Base-by-base conservation (phyloP, 2,113 vertebrate genomes). In the Charina bottae region DNA sequence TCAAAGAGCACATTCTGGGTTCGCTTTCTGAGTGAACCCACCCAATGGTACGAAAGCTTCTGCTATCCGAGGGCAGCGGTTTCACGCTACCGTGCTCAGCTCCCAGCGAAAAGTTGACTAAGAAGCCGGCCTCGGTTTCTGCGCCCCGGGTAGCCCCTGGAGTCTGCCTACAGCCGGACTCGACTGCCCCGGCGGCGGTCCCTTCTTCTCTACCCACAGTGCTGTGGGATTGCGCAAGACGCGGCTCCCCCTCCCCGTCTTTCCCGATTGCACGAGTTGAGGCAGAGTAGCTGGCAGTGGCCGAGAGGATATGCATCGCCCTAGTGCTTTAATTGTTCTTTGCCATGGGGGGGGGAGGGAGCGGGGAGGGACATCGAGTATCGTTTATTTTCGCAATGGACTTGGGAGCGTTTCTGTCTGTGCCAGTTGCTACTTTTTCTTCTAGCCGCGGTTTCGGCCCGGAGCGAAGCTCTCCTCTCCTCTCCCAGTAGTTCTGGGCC, bases 401-500 rank as follows among this genome's bases (percentile, higher is more conserved):
- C 7, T 42, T 21, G 33, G 17, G 15, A 3, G 33, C 17, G 15
- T 78, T n/a, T 59, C 24, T 26, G 49, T 46, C 33, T 3, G 11
- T 59, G 23, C 55, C 11, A 64, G 59, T 26, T 24, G n/a, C 24
- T 33, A 8, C 62, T 24, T 26, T 33, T 60, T 23, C 9, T 85
- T 60, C 49, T 53, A 62, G 60, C 60, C 46, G 58, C 23, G 49
- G 3, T 28, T 68, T 9, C 11, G 2, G n/a, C 19, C 9, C 2
- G 5, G 17, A 12, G 12, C 10, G 21, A 24, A 60, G 42, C 42
- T 9, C 54, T 9, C 49, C 7, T 4, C 24, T 28, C 21, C 6
- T 5, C 11, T 17, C n/a, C n/a, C 23, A 6, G 64, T 1, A 6
- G 9, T 10, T 2, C 0, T 24, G 19, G 13, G 89, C 2, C 2